A percentile compares a stretch with the other conserved stretches of the same genome.
phyloP scores from a whole-genome alignment of 2,797 vertebrate genomes.

The Otolemur crassicaudatus region DNA sequence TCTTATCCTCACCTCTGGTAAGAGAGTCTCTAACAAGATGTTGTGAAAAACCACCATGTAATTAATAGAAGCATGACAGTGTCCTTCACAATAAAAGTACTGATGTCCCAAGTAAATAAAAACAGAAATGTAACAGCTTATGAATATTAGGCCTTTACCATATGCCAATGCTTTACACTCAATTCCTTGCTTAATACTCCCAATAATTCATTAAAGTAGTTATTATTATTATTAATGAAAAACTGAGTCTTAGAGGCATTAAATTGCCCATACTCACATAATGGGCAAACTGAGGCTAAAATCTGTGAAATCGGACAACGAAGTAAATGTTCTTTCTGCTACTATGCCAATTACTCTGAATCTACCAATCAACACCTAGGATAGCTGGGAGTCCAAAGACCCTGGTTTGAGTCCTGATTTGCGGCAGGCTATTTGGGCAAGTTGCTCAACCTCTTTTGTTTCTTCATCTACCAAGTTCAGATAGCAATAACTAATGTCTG shows the following conservation, averaged over 20 bases:
- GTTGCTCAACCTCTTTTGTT: constrained; percentile 42
- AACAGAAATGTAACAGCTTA: not conserved
- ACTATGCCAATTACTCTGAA: not conserved
- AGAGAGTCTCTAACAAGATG: not conserved
- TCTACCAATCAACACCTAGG: not conserved
- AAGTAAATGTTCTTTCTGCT: constrained; percentile 1
- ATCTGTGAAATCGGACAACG: not conserved
- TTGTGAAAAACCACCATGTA: not conserved
- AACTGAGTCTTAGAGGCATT: not conserved
- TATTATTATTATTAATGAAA: not conserved
- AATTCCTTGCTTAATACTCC: not conserved
- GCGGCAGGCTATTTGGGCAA: not conserved
- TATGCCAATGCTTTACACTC: not conserved
- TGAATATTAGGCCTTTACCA: not conserved
- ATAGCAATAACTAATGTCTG: not conserved
- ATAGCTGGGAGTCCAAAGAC: not conserved
- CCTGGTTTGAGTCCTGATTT: not conserved
- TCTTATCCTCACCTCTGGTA: not conserved
- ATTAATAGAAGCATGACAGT: not conserved
- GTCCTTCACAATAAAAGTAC: not conserved
- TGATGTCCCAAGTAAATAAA: not conserved
- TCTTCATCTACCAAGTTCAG: not conserved
- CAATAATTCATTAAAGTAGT: not conserved
- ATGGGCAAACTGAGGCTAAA: not conserved
- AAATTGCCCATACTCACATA: not conserved